Conservation (phyloP, 2,888 invertebrate genomes). For the Apocheima hispidaria region DNA sequence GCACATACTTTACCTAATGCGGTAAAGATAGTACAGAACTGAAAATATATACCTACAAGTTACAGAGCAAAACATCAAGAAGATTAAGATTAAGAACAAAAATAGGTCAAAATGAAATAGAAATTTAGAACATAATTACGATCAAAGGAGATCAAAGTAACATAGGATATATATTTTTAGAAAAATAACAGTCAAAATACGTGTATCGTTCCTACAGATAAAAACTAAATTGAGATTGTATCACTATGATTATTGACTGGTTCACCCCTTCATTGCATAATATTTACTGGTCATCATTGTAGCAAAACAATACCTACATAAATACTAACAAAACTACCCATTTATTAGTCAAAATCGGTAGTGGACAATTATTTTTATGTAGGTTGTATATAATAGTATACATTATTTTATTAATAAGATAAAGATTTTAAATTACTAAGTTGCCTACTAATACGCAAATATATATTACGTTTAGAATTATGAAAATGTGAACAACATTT, state of each 20-base stretch:
- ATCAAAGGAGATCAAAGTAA: slow-evolving; percentile 29
- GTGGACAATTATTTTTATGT: too few relatives aligned
- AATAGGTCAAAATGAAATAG: neutral
- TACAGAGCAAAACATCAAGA: neutral
- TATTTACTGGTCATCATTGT: neutral
- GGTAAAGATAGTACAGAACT: neutral
- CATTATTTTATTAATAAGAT: too few relatives aligned
- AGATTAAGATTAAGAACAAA: neutral
- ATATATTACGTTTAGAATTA: too few relatives aligned
- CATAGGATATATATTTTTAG: slow-evolving; percentile 14
- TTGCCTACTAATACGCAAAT: too few relatives aligned
- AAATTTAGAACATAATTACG: slow-evolving; percentile 3
- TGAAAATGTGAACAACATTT: too few relatives aligned
- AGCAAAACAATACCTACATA: neutral
- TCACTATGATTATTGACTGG: slow-evolving; percentile 34
- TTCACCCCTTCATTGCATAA: slow-evolving; percentile 2
- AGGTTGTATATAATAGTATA: too few relatives aligned
- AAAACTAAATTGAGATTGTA: slow-evolving; percentile 50
- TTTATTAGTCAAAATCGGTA: too few relatives aligned
- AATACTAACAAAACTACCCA: neutral
- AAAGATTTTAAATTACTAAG: too few relatives aligned
- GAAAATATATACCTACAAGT: neutral
- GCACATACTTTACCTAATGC: too few relatives aligned
- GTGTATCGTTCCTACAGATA: slow-evolving; percentile 34
- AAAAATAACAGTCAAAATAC: slow-evolving; percentile 18